Conservation (phyloP, 1,140 invertebrate species). For the Polypedilum vanderplanki region DNA sequence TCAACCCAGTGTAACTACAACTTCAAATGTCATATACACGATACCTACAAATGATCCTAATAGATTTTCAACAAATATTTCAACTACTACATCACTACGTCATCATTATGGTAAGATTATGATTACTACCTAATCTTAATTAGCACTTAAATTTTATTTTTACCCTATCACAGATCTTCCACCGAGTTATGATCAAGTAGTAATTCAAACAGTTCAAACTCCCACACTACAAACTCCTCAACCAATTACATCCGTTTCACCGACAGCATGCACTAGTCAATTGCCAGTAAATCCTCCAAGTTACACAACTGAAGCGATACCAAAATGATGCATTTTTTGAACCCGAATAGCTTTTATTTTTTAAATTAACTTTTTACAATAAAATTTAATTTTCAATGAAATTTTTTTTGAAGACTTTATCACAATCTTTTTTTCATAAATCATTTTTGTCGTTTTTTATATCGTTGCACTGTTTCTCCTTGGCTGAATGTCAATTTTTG, state of each 20-base stretch:
- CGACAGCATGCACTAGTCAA: neutral
- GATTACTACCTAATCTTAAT: neutral
- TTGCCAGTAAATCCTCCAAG: neutral
- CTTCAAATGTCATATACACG: neutral
- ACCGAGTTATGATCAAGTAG: neutral
- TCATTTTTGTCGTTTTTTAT: neutral
- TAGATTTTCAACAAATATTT: neutral
- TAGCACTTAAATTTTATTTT: neutral
- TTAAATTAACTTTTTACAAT: too few species aligned
- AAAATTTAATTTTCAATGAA: neutral
- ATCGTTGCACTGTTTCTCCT: neutral
- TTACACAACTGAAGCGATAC: neutral
- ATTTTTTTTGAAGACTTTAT: neutral
- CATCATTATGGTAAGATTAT: neutral
- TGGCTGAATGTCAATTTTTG: neutral
- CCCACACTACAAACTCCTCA: neutral
- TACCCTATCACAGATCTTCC: neutral
- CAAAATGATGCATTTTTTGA: neutral
- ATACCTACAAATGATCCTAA: neutral
- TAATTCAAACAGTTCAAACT: conserved; percentile 2
- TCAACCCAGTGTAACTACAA: neutral
- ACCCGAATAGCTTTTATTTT: neutral
- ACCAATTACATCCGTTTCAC: neutral
- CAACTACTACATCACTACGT: neutral
- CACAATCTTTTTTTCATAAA: conserved; percentile 2